Percentiles rank a stretch among this genome's conserved stretches.
These are phyloP conservation scores for Carposina sasakii DNA, from an alignment of 1,140 invertebrate genomes.

Conservation along the genomic window DNA sequence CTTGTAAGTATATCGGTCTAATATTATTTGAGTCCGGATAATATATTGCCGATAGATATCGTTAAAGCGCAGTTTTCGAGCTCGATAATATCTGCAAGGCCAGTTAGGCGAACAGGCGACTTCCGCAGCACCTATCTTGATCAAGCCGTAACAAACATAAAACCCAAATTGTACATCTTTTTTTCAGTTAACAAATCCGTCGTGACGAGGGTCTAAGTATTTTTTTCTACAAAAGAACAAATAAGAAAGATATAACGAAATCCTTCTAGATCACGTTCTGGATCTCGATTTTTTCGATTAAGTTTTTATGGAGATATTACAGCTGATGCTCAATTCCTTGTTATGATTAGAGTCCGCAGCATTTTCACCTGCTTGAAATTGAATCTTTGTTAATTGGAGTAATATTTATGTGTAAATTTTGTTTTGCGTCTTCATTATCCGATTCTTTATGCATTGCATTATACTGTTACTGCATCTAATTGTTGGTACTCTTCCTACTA, in stretches of 20 bases:
- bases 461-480: too few species aligned
- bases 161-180: slow-evolving; percentile 47
- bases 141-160: slow-evolving; percentile 45
- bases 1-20: too few species aligned
- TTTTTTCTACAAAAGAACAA: slow-evolving; percentile 36
- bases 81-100: background rate
- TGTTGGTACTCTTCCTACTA: too few species aligned
- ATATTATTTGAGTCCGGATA: too few species aligned
- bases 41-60: background rate
- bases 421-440: too few species aligned
- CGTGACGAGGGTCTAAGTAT: slow-evolving; percentile 44
- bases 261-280: slow-evolving; percentile 35
- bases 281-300: slow-evolving; percentile 31
- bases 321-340: too few species aligned
- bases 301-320: too few species aligned
- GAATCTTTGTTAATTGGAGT: too few species aligned
- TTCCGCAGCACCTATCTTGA: slow-evolving; percentile 35
- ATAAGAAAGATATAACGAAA: slow-evolving; percentile 39
- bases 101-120: background rate
- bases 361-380: too few species aligned
- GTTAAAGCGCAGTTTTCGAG: background rate
- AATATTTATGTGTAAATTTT: too few species aligned
- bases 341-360: too few species aligned
- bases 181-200: slow-evolving; percentile 51
- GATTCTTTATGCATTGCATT: too few species aligned